phyloP scores from a whole-genome alignment of 2,113 vertebrate genomes.

The Sylvietta virens region DNA sequence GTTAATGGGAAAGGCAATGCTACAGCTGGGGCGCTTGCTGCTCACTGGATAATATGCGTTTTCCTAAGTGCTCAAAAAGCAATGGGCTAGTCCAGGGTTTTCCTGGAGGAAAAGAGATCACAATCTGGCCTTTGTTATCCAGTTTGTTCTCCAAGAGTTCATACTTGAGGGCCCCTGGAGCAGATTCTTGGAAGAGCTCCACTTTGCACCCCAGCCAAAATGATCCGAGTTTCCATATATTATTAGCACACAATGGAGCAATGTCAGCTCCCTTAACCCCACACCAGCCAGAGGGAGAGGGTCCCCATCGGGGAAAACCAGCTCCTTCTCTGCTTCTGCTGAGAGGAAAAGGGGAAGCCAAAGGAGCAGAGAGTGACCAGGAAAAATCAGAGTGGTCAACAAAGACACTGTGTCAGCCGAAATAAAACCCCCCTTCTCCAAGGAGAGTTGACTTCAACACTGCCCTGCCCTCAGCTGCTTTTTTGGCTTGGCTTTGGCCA shows the following conservation, averaged over 20 bases:
- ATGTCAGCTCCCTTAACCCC: slow-evolving; percentile 37
- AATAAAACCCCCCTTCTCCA: neutral
- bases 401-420: neutral
- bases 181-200: slow-evolving; percentile 51
- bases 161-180: slow-evolving; percentile 1
- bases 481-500: neutral
- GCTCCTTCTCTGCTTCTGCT: neutral
- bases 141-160: slow-evolving; percentile 51
- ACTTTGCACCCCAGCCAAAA: slow-evolving; percentile 43
- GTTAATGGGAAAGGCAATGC: neutral
- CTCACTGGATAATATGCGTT: neutral
- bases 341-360: neutral
- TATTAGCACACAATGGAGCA: slow-evolving; percentile 58
- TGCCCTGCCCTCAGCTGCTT: neutral
- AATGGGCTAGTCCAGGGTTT: slow-evolving; percentile 38
- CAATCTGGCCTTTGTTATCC: slow-evolving; percentile 60
- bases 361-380: neutral
- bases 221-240: slow-evolving; percentile 21
- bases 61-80: neutral
- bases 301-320: neutral
- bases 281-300: neutral
- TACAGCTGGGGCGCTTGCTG: neutral
- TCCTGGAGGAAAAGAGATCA: slow-evolving; percentile 54
- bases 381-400: neutral
- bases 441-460: neutral